Conservation (phyloP, 2,113 vertebrate genomes). For the Sinocyclocheilus rhinocerous region DNA sequence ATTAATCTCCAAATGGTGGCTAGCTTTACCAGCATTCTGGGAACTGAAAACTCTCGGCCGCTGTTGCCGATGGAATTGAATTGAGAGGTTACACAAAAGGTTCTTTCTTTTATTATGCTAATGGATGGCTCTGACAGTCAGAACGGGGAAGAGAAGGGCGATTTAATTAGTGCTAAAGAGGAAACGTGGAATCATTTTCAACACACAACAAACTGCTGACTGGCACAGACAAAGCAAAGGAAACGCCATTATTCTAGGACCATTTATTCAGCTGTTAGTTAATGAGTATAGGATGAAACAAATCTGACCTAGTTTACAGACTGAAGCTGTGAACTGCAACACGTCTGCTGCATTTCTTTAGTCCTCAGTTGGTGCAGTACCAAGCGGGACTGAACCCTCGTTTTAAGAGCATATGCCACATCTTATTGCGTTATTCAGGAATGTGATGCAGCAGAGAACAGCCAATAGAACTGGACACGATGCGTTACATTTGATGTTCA, state of each 20-base stretch:
- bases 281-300: background rate
- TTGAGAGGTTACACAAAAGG: conserved; percentile 58
- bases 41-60: conserved; percentile 56
- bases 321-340: conserved; percentile 4
- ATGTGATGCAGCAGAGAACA: background rate
- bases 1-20: conserved; percentile 70
- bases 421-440: background rate
- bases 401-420: background rate
- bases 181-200: conserved; percentile 48
- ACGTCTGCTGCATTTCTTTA: background rate
- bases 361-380: background rate
- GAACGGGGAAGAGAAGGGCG: conserved; percentile 50
- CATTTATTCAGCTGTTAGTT: background rate
- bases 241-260: conserved; percentile 12
- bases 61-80: conserved; percentile 58
- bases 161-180: conserved; percentile 65
- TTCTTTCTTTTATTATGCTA: conserved; percentile 68
- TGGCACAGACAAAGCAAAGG: conserved; percentile 15
- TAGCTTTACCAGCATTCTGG: conserved; percentile 65
- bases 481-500: background rate
- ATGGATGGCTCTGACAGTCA: conserved; percentile 67
- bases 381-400: background rate
- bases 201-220: conserved; percentile 36
- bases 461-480: background rate
- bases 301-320: conserved; percentile 36